Evolutionary conservation across 2,113 vertebrate species (phyloP).

Genomic region (Myanophis thanlyinensis): DNA sequence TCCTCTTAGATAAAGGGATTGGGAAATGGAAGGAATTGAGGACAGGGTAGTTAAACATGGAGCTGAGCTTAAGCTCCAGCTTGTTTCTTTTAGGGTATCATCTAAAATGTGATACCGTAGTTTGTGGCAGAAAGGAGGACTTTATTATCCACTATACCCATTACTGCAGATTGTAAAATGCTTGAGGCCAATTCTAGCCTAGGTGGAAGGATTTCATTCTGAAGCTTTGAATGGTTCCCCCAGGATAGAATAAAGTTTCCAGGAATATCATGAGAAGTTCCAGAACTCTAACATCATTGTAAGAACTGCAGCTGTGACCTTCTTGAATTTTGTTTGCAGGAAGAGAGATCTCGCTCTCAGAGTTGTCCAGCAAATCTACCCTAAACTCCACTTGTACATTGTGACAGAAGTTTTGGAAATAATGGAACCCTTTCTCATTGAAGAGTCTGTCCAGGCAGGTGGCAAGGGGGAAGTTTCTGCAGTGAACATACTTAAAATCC

Average conservation of each 20-base stretch:
- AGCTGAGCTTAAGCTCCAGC: not conserved
- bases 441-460: not conserved
- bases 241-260: not conserved
- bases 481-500: not conserved
- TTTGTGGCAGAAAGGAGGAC: not conserved
- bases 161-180: not conserved
- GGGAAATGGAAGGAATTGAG: not conserved
- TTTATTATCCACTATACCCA: not conserved
- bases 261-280: not conserved
- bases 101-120: too few species aligned
- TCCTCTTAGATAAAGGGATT: not conserved
- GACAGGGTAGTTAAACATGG: not conserved
- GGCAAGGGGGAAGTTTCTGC: constrained; percentile 2
- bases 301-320: not conserved
- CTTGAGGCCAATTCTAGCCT: not conserved
- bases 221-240: not conserved
- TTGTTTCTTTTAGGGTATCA: not conserved
- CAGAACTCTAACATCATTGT: not conserved
- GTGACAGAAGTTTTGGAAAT: constrained; percentile 11
- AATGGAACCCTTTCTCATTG: not conserved
- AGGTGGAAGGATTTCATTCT: not conserved
- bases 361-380: not conserved
- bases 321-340: not conserved
- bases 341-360: not conserved
- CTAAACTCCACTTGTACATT: not conserved